Evolutionary conservation across 2,888 invertebrate genomes (phyloP).

Genomic region (Agonum fuliginosum): DNA sequence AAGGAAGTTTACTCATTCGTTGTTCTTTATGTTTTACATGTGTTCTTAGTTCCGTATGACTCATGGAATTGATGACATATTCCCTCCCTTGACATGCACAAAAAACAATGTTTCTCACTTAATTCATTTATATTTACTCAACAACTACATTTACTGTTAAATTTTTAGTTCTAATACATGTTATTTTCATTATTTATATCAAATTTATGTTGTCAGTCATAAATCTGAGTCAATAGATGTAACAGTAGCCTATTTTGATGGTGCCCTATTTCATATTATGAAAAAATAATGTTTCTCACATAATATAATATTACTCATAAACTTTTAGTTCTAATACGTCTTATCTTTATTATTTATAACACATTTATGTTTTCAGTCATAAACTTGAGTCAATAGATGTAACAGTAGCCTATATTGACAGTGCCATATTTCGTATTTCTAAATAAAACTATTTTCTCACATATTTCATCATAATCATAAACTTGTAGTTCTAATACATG

Average conservation of each 20-base stretch:
- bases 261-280: constrained; percentile 98
- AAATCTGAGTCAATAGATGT: constrained; percentile 98
- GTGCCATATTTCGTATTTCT: constrained; percentile 98
- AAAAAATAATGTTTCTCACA: too few species aligned
- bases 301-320: too few species aligned
- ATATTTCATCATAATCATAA: too few species aligned
- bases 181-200: too few species aligned
- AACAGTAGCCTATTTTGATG: constrained; percentile 97
- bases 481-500: too few species aligned
- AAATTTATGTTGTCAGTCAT: constrained; percentile 81
- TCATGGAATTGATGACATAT: constrained; percentile 46
- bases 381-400: constrained; percentile 98
- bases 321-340: too few species aligned
- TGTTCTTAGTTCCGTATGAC: constrained; percentile 31
- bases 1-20: constrained; percentile 47
- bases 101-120: constrained; percentile 9
- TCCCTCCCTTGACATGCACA: constrained; percentile 44
- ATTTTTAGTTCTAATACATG: neutral
- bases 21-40: constrained; percentile 46
- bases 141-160: neutral
- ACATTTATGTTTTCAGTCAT: constrained; percentile 81
- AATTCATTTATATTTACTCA: neutral
- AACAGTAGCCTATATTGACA: constrained; percentile 97
- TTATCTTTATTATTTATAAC: too few species aligned
- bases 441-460: too few species aligned